Conservation (phyloP, 2,113 vertebrate genomes). For the Oncorhynchus mykiss region DNA sequence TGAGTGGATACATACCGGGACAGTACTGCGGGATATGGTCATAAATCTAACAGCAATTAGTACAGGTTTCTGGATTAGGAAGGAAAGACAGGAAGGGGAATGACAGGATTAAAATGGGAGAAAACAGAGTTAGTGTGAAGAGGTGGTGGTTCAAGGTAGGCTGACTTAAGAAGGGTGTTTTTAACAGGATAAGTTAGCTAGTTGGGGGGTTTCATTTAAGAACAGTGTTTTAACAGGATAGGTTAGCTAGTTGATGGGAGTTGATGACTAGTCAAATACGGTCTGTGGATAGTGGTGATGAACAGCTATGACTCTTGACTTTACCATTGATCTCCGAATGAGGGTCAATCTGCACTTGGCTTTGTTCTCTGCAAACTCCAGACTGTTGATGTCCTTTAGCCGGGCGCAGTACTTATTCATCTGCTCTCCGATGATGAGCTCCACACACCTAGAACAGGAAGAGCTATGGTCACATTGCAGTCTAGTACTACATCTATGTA, state of each 20-base stretch:
- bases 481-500: not conserved
- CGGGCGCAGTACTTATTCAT: slow-evolving; percentile 97
- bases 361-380: slow-evolving; percentile 97
- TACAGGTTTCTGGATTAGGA: slow-evolving; percentile 92
- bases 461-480: not conserved
- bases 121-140: slow-evolving; percentile 35
- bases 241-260: not conserved
- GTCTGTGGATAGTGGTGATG: not conserved
- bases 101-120: slow-evolving; percentile 61
- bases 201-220: not conserved
- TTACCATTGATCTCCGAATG: slow-evolving; percentile 96
- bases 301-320: slow-evolving; percentile 27
- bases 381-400: slow-evolving; percentile 94
- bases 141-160: not conserved
- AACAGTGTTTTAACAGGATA: not conserved
- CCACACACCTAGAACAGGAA: slow-evolving; percentile 82
- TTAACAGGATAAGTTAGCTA: not conserved
- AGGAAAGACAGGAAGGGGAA: slow-evolving; percentile 7
- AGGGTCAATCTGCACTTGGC: slow-evolving; percentile 92
- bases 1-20: slow-evolving; percentile 87
- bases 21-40: slow-evolving; percentile 88
- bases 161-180: not conserved
- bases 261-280: not conserved
- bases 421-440: slow-evolving; percentile 92
- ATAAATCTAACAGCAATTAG: slow-evolving; percentile 98